Percentiles rank a stretch among this genome's conserved stretches.
Evolutionary conservation across 2,113 vertebrate genomes (phyloP).

Genomic region (Coturnix japonica): DNA sequence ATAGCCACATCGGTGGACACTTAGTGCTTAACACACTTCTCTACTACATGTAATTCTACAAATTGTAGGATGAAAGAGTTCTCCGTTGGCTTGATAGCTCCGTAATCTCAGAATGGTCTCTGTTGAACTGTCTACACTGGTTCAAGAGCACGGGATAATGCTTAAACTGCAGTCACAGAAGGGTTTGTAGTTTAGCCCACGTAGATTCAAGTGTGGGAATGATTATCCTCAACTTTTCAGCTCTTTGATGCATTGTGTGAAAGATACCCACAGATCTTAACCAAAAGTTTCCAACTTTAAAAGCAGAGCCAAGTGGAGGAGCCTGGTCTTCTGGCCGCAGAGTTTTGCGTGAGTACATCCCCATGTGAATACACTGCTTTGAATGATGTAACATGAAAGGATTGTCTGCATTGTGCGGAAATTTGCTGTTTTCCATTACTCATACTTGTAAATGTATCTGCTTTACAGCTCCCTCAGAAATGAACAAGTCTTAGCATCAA

Average conservation of each 20-base stretch:
- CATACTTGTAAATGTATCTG: slow-evolving; percentile 60
- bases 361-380: slow-evolving; percentile 57
- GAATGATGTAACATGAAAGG: slow-evolving; percentile 69
- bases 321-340: slow-evolving; percentile 53
- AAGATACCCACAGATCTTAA: slow-evolving; percentile 62
- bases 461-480: slow-evolving; percentile 53
- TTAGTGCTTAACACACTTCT: background rate
- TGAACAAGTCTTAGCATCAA: slow-evolving; percentile 17
- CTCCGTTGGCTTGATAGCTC: background rate
- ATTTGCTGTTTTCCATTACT: slow-evolving; percentile 66
- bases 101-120: background rate
- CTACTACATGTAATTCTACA: background rate
- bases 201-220: slow-evolving; percentile 52
- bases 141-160: background rate
- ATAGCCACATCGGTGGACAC: background rate
- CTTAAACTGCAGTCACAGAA: background rate
- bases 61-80: background rate
- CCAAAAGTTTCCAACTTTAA: slow-evolving; percentile 62
- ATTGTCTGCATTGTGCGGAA: slow-evolving; percentile 61
- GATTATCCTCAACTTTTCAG: slow-evolving; percentile 51
- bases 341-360: slow-evolving; percentile 58
- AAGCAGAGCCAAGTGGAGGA: slow-evolving; percentile 51
- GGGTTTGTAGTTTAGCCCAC: background rate
- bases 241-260: slow-evolving; percentile 68
- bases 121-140: background rate